These are phyloP conservation scores for Takifugu flavidus DNA, from an alignment of 2,113 vertebrate species.

Conservation along the genomic window DNA sequence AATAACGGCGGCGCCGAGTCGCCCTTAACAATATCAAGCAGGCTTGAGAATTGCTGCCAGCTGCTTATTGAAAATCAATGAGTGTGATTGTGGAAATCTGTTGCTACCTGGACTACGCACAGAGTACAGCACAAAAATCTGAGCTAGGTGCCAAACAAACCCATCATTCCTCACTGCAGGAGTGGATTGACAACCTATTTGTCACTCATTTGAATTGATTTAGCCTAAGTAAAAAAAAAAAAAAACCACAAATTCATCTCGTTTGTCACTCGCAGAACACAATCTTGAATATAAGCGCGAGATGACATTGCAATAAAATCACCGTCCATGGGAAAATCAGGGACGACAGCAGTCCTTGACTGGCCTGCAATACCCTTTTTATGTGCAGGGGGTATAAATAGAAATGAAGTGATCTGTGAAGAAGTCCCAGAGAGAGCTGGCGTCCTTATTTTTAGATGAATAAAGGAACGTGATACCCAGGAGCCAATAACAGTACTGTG, in stretches of 20 bases:
- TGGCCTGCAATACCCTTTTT: slow-evolving; percentile 57
- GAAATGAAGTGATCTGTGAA: slow-evolving; percentile 58
- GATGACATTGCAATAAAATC: slow-evolving; percentile 44
- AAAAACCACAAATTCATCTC: slow-evolving; percentile 9
- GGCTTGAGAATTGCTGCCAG: slow-evolving; percentile 39
- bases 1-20: slow-evolving; percentile 37
- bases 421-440: slow-evolving; percentile 56
- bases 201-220: too few species aligned
- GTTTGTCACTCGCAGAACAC: slow-evolving; percentile 12
- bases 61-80: slow-evolving; percentile 58
- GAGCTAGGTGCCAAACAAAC: slow-evolving; percentile 1
- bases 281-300: slow-evolving; percentile 34
- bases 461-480: slow-evolving; percentile 61
- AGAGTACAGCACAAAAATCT: slow-evolving; percentile 16
- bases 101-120: slow-evolving; percentile 15
- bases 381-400: slow-evolving; percentile 50
- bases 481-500: not conserved
- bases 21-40: slow-evolving; percentile 57
- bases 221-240: slow-evolving; percentile 4
- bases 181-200: too few species aligned
- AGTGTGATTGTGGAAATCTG: slow-evolving; percentile 50
- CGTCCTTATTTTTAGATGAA: slow-evolving; percentile 71
- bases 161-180: too few species aligned
- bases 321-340: slow-evolving; percentile 57
- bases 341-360: slow-evolving; percentile 53